Base-by-base conservation (phyloP, 2,797 vertebrate species). In the Artibeus jamaicensis region DNA sequence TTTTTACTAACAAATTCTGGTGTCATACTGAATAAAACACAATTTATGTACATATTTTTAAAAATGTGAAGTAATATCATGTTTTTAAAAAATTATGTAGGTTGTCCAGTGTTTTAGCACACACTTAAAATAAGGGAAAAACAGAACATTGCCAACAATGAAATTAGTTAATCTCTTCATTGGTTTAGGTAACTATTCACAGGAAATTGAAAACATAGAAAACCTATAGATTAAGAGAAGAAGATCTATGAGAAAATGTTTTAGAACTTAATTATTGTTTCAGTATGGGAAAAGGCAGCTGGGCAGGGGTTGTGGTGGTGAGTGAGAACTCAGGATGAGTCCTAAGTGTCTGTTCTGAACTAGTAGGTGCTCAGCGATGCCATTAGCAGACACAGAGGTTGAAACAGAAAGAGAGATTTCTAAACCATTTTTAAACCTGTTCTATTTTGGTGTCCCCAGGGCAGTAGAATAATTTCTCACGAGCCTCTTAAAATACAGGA, bases 231-330 rank as follows among this genome's bases (percentile, higher is more conserved):
- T 15, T 6, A 71, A 71, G 4, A n/a, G 11, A 6, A 50, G 32
- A 44, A 50, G 24, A 71, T 22, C 16, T 5, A 44, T 32, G 29
- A 9, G 21, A 59, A 73, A 68, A 34, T 18, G 6, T 24, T 62
- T 53, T 34, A 48, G 19, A 94, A 2, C 4, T 11, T 73, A 24
- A 7, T 37, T 65, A 76, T 37, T 48, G 12, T 50, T 87, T 81
- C 74, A 15, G 24, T 5, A 2, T 50, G 46, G 37, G 22, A 84
- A 53, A 26, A 42, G 18, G 1, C 7, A 59, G 19, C 46, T 10
- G 1, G 1, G 21, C 0, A 1, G 1, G 19, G 32, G 32, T 11
- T 42, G 48, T 34, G 37, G 44, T 53, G 15, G 19, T 24, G 22
- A n/a, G 8, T 18, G 6, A 53, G 24, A 86, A 86, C 4, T 34